Conservation (phyloP, 2,113 vertebrate genomes). For the Gulo gulo region DNA sequence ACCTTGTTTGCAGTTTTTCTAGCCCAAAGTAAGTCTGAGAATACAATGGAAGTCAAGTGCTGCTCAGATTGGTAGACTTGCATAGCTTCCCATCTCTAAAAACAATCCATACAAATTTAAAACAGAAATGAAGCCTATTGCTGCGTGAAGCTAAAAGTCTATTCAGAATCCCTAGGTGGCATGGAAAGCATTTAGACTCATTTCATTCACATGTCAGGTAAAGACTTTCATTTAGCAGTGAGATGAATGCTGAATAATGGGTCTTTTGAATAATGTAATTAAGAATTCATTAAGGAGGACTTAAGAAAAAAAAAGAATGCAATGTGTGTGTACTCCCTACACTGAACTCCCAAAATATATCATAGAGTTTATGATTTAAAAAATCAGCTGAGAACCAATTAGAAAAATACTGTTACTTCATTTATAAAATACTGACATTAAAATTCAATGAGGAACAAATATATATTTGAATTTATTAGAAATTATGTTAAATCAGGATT, state of each 20-base stretch:
- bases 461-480: constrained; percentile 68
- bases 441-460: constrained; percentile 78
- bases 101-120: constrained; percentile 78
- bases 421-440: constrained; percentile 82
- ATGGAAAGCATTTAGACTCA: constrained; percentile 87
- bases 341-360: constrained; percentile 78
- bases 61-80: constrained; percentile 49
- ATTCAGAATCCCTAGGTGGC: constrained; percentile 87
- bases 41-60: neutral
- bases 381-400: constrained; percentile 74
- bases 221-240: constrained; percentile 86
- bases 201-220: constrained; percentile 89
- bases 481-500: constrained; percentile 66
- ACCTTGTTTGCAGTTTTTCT: neutral
- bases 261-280: constrained; percentile 90
- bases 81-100: constrained; percentile 72
- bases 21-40: constrained; percentile 2
- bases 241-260: constrained; percentile 89
- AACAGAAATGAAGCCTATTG: constrained; percentile 78
- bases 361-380: constrained; percentile 65
- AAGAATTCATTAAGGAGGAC: constrained; percentile 86
- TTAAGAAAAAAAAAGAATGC: constrained; percentile 83
- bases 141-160: constrained; percentile 82
- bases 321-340: constrained; percentile 72
- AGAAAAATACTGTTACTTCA: constrained; percentile 75